Base-by-base conservation (phyloP, 2,888 invertebrate species). In the Andrena flavipes region DNA sequence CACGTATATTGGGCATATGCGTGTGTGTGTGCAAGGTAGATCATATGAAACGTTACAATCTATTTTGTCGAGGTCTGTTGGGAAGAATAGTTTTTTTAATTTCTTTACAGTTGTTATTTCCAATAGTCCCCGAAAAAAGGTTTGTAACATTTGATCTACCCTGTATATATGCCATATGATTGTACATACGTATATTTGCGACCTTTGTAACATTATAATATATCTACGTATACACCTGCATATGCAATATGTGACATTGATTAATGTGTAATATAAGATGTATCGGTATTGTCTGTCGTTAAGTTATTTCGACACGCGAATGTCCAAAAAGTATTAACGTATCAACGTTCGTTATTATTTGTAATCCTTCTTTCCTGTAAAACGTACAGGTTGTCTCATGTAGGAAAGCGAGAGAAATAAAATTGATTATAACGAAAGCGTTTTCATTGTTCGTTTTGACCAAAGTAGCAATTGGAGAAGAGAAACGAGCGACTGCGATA, bases 301-400 rank as follows among this genome's bases (percentile, higher is more conserved):
- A 90, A 89, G 84, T 84, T 89, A 88, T 84, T 90, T 89, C 84
- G 89, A 86, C 86, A 87, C 84, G 89, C 63, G 83, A 89, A 90
- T 84, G 87, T 87, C 88, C 87, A 83, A 88, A 84, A 91, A 91
- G 90, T 92, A 92, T 92, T 92, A 92, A 91, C 87, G 88, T 91
- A 69, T 85, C 87, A 90, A 90, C 84, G 84, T 89, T 90, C 89
- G 88, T 92, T 91, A 89, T 89, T 91, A 85, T 91, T 91, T 90
- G 84, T 87, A 87, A 89, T 85, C 87, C 85, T 90, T 89, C 77
- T 87, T 86, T 87, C 86, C 89, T 87, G 63, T 77, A 78, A 85
- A 71, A 83, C 84, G 48, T 78, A 81, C 75, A 80, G 78, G 63
- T 76, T 80, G 60, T 76, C 75, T 76, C 73, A 69, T 82, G 82